These are phyloP conservation scores for Eugnorisma glareosa DNA, from an alignment of 2,888 invertebrate genomes.

Conservation along the genomic window DNA sequence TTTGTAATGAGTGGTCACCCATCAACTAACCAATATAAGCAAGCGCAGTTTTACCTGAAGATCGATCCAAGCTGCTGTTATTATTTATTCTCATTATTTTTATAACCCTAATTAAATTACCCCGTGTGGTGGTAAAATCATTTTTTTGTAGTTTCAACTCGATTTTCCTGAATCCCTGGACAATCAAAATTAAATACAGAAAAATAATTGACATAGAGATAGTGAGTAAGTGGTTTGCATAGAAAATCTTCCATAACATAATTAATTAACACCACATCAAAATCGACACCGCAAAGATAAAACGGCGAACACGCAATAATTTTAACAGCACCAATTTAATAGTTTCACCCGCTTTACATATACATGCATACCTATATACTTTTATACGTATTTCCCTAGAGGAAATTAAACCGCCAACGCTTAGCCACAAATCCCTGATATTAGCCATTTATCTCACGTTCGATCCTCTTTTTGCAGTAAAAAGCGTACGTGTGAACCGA, in stretches of 20 bases:
- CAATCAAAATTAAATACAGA: no score
- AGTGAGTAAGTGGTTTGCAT: no score
- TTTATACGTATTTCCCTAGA: slow-evolving; percentile 57
- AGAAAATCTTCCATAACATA: no score
- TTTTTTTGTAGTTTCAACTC: neutral
- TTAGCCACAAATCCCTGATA: slow-evolving; percentile 61
- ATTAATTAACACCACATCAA: slow-evolving; percentile 33
- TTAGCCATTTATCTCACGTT: slow-evolving; percentile 70
- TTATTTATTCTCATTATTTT: no score
- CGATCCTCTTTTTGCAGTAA: slow-evolving; percentile 64
- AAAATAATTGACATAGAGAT: neutral
- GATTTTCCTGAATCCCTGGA: neutral
- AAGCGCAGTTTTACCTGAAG: no score
- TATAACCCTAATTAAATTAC: neutral
- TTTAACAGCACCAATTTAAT: slow-evolving; percentile 52
- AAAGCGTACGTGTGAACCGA: slow-evolving; percentile 67
- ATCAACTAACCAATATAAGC: no score
- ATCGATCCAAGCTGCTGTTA: no score
- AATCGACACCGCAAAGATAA: slow-evolving; percentile 17
- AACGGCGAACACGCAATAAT: slow-evolving; percentile 37
- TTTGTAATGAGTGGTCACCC: no score
- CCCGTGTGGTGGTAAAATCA: neutral
- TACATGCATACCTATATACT: slow-evolving; percentile 2
- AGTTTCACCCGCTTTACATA: slow-evolving; percentile 52
- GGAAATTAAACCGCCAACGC: slow-evolving; percentile 54